Base-by-base conservation (phyloP, 2,797 vertebrate species). In the Aulostomus chinensis region DNA sequence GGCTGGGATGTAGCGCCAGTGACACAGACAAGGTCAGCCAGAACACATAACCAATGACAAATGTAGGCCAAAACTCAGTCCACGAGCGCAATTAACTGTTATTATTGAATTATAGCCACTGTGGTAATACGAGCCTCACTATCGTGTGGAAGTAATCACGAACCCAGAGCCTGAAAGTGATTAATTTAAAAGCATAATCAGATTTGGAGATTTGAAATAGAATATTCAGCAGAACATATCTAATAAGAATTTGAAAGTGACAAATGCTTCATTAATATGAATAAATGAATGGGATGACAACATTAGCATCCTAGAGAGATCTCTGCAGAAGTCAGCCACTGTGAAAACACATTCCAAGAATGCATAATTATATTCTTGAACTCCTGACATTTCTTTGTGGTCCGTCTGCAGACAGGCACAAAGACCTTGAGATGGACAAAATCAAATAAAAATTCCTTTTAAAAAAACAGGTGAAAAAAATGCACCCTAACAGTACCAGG, bases 1-100 rank as follows among this genome's bases (percentile, higher is more conserved):
- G 43, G 35, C 65, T 68, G 54, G 35, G 61, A 61, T 58, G 72
- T 43, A 60, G 46, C 73, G 79, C 72, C 71, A 69, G 59, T 55
- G 55, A 78, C 42, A 14, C n/a, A 34, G 72, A 56, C 85, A 90
- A 91, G 86, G 87, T 91, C 90, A 85, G 86, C 84, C 85, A 89
- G 68, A 68, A 73, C 47, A 33, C 16, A 6, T 36, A 51, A 36
- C 29, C 57, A 9, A 1, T 41, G 74, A 79, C 75, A 62, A 63
- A 33, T 15, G 7, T 10, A 31, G 9, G 24, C 58, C 43, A 78
- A 78, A 70, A 64, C 35, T 47, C 36, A 49, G 30, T 51, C 63
- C 59, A 61, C 58, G 42, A 46, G 40, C 10, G 10, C 72, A 51
- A 82, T 78, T 62, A 76, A 57, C 49, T 5, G 37, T 33, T 14